Percentiles rank a stretch among this genome's conserved stretches.
phyloP scores from a whole-genome alignment of 2,113 vertebrate genomes.

The Cavia porcellus region DNA sequence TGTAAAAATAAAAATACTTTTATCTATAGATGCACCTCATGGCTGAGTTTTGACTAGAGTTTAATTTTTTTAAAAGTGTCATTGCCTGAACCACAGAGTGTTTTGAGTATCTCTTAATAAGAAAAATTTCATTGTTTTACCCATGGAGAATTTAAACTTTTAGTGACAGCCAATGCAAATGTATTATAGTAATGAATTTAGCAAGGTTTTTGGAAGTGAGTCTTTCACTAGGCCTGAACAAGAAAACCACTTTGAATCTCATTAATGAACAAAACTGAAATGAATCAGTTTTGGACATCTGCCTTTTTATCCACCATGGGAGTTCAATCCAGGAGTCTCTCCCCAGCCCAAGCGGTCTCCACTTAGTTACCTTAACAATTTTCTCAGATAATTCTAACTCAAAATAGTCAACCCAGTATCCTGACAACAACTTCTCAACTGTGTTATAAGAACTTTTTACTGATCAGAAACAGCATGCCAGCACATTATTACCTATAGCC shows the following conservation, averaged over 20 bases:
- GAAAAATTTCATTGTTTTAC: background rate
- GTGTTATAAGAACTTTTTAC: background rate
- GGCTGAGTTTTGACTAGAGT: background rate
- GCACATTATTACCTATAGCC: background rate
- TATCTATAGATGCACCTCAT: background rate
- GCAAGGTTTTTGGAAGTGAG: background rate
- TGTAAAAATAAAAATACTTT: too few species aligned
- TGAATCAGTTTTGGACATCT: background rate
- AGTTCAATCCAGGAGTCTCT: background rate
- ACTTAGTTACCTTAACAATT: background rate
- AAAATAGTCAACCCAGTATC: background rate
- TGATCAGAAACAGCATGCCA: background rate
- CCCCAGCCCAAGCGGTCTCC: background rate
- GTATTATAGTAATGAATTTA: background rate
- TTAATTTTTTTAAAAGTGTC: background rate
- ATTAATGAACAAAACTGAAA: background rate
- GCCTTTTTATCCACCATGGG: background rate
- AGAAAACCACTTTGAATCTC: background rate
- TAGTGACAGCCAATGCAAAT: background rate
- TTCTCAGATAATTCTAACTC: background rate
- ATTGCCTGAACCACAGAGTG: background rate
- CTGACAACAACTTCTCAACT: background rate
- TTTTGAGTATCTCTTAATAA: background rate
- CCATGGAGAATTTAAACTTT: background rate
- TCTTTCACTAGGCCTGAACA: background rate